Conservation (phyloP, 2,888 invertebrate genomes). For the Polydrusus tereticollis region DNA sequence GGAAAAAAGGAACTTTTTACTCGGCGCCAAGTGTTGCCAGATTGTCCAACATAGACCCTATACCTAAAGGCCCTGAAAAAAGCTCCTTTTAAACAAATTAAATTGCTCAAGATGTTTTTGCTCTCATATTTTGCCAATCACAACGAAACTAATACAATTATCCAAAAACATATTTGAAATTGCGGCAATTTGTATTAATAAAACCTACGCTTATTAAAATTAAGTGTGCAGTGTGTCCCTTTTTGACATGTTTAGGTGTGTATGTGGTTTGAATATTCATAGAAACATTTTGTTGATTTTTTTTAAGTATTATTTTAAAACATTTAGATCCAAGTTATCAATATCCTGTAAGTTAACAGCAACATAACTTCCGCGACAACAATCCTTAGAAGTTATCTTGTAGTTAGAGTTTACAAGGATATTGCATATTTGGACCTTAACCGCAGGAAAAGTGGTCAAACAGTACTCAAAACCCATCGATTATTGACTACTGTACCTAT, state of each 20-base stretch:
- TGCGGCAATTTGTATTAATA: conserved; percentile 36
- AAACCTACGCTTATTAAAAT: conserved; percentile 48
- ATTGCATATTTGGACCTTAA: too few relatives aligned
- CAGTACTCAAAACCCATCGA: too few relatives aligned
- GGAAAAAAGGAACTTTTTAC: background rate
- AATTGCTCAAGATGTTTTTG: conserved; percentile 23
- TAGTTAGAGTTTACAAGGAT: too few relatives aligned
- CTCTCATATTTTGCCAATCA: background rate
- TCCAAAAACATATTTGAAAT: conserved; percentile 25
- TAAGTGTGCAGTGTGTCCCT: conserved; percentile 34
- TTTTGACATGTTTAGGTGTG: conserved; percentile 24
- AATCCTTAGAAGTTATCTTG: too few relatives aligned
- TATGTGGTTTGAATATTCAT: conserved; percentile 11
- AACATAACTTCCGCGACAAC: too few relatives aligned
- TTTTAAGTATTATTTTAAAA: background rate
- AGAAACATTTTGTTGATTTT: background rate
- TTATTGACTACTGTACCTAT: background rate
- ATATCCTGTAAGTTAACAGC: too few relatives aligned
- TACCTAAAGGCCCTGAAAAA: background rate
- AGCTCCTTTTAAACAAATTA: background rate
- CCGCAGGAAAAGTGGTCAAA: too few relatives aligned
- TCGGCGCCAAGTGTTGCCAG: background rate
- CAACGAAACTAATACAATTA: conserved; percentile 19
- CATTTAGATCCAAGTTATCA: too few relatives aligned
- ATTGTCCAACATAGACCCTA: too few relatives aligned